Base-by-base conservation (phyloP, 2,888 invertebrate species). In the Lasioglossum vierecki region DNA sequence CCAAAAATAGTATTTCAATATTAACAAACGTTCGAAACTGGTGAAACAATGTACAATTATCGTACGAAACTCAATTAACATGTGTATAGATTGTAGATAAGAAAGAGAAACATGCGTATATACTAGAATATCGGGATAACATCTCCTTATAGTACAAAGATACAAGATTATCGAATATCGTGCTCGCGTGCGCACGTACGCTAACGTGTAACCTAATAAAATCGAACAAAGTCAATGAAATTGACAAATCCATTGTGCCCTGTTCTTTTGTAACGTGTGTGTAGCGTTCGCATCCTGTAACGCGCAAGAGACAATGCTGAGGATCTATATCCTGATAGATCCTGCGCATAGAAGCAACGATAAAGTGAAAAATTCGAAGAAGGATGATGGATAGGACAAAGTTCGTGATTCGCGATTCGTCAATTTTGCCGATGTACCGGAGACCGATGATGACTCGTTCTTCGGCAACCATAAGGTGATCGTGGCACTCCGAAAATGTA, bases 1-100 rank as follows among this genome's bases (percentile, higher is more conserved):
- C 77, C 75, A 78, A 86, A 88, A 90, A 88, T 75, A 80, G 85
- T 76, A 63, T 83, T 87, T 79, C 66, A 41, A 46, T 79, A 82
- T 84, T 41, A 87, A 86, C 86, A 83, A 76, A 85, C 79, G 78
- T 88, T 57, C 79, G 68, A 76, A 80, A 71, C 53, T 72, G 60
- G 30, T 13, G 44, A 72, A 9, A 22, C 46, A 87, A 76, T 80
- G 30, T 86, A 87, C 74, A 82, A 30, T 63, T 35, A 68, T 66
- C 22, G 68, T 76, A 77, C 53, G 73, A 74, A 70, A 74, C 77
- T 73, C 70, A 22, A 70, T 72, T 68, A 83, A 63, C 26, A 73
- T 76, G 76, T 71, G 46, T 57, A 73, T 77, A 57, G 35, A 77
- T 81, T 13, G 30, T 57, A n/a, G 57, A 57, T n/a, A 60, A 13